phyloP scores from a whole-genome alignment of 1,140 invertebrate species.

The Zaprionus vittiger region DNA sequence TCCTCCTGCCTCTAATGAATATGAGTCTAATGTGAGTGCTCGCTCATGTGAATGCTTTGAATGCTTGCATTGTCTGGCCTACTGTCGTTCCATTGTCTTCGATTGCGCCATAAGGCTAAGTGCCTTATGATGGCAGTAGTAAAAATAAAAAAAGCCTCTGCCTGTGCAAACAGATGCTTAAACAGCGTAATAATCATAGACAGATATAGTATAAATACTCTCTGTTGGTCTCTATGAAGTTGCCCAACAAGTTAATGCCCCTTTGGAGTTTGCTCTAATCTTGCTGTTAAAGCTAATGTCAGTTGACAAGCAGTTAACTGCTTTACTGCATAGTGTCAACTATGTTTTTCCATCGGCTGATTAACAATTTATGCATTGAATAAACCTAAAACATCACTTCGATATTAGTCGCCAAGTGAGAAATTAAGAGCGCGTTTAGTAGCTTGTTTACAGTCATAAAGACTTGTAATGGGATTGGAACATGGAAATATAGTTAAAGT shows the following conservation, averaged over 20 bases:
- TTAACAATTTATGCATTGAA: background rate
- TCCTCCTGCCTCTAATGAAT: slow-evolving; percentile 28
- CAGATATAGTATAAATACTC: background rate
- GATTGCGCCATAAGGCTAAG: slow-evolving; percentile 19
- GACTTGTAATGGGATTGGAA: background rate
- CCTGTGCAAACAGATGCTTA: slow-evolving; percentile 12
- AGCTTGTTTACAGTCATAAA: background rate
- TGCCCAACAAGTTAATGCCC: slow-evolving; percentile 3
- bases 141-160: slow-evolving; percentile 17
- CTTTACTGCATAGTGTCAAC: background rate
- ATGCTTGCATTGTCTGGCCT: slow-evolving; percentile 1
- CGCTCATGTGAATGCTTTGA: slow-evolving; percentile 11
- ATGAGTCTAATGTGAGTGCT: slow-evolving; percentile 42
- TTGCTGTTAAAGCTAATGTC: background rate
- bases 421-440: background rate
- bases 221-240: slow-evolving; percentile 2
- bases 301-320: background rate
- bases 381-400: background rate
- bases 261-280: background rate
- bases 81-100: slow-evolving; percentile 10
- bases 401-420: background rate
- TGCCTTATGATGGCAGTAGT: slow-evolving; percentile 26
- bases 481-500: background rate
- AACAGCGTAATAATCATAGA: background rate
- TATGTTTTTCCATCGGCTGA: background rate